Evolutionary conservation across 2,888 invertebrate genomes (phyloP).

Genomic region (Crossocerus cetratus): DNA sequence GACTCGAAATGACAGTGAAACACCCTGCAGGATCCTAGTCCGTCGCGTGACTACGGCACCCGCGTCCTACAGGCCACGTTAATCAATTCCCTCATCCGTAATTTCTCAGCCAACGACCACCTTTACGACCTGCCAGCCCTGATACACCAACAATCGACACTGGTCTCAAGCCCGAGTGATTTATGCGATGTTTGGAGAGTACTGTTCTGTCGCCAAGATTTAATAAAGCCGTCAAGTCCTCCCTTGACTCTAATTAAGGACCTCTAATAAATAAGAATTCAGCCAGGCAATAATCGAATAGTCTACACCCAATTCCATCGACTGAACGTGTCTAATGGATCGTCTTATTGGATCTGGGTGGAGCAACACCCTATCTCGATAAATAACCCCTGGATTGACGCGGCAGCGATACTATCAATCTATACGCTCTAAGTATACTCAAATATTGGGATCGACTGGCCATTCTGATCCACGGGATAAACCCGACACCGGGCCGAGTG

Average conservation of each 20-base stretch:
- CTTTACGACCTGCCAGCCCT: background rate
- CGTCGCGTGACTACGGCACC: slow-evolving; percentile 14
- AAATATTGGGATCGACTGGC: background rate
- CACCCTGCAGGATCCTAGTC: slow-evolving; percentile 1
- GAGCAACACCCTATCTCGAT: slow-evolving; percentile 22
- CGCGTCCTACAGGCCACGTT: background rate
- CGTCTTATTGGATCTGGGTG: slow-evolving; percentile 25
- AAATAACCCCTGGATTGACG: slow-evolving; percentile 16
- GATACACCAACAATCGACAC: background rate
- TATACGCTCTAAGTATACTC: background rate
- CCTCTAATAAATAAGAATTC: no score
- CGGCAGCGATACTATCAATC: background rate
- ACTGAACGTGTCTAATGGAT: slow-evolving; percentile 4
- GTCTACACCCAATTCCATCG: no score
- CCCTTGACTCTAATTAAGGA: background rate
- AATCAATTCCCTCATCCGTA: slow-evolving; percentile 16
- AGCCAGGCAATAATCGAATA: no score
- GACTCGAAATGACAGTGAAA: slow-evolving; percentile 22
- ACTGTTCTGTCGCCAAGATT: no score
- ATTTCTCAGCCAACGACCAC: slow-evolving; percentile 1
- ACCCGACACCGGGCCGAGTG: background rate
- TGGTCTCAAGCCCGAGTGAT: no score
- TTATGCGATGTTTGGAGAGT: no score
- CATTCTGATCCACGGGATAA: background rate
- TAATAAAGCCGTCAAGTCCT: slow-evolving; percentile 2